Conservation (phyloP, 23 tunicate species). For the Halocynthia roretzi region DNA sequence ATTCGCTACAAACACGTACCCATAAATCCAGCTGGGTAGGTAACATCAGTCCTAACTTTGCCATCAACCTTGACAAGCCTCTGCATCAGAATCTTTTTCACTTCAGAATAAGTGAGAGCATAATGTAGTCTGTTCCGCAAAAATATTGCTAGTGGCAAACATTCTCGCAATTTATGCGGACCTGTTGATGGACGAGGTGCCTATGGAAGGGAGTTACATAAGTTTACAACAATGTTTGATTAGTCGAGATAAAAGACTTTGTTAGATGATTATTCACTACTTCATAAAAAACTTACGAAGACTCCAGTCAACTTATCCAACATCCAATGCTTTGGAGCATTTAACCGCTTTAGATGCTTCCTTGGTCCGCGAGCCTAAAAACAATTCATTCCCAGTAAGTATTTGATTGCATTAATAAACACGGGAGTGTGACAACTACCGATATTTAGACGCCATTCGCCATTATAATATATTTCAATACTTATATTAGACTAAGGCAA, state of each 20-base stretch:
- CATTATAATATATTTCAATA: too few species aligned
- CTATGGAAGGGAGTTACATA: constrained; percentile 14
- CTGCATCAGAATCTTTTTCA: constrained; percentile 92
- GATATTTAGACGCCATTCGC: too few species aligned
- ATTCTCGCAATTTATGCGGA: constrained; percentile 93
- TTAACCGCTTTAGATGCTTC: constrained; percentile 99
- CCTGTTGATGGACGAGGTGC: constrained; percentile 98
- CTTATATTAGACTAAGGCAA: too few species aligned
- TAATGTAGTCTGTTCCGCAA: constrained; percentile 93
- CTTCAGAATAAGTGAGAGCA: constrained; percentile 83
- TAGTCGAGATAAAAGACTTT: neutral
- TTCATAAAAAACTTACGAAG: constrained; percentile 59
- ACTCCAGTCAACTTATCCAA: constrained; percentile 98
- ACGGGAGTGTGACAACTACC: too few species aligned
- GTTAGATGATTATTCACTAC: constrained; percentile 4
- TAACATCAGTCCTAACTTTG: constrained; percentile 86
- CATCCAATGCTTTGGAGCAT: constrained; percentile 99
- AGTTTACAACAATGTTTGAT: neutral
- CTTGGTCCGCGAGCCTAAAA: constrained; percentile 96
- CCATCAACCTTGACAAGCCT: constrained; percentile 96
- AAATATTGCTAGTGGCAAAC: constrained; percentile 89
- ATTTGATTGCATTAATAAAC: too few species aligned
- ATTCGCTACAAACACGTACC: constrained; percentile 24
- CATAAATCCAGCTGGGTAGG: constrained; percentile 98
- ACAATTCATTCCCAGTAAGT: too few species aligned